phyloP scores from a whole-genome alignment of 2,797 vertebrate species.

The Lycodopsis pacificus region DNA sequence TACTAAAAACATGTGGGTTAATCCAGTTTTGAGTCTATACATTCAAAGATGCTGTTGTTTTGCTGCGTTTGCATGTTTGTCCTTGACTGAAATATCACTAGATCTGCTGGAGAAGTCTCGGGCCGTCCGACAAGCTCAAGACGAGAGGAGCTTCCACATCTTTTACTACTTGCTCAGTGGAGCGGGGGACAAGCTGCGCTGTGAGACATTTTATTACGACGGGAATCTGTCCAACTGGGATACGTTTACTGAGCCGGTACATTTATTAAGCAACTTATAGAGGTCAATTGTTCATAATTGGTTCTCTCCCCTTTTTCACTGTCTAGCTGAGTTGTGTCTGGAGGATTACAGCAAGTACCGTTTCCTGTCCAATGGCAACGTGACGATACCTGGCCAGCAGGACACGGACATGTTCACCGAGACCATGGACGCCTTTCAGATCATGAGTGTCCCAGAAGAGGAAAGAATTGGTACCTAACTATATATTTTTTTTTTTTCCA shows the following conservation, averaged over 20 bases:
- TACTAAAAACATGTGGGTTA: not conserved
- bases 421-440: constrained; percentile 95
- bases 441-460: constrained; percentile 96
- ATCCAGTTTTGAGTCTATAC: not conserved
- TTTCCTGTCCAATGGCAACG: constrained; percentile 95
- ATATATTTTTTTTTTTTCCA: not conserved
- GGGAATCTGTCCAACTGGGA: not conserved
- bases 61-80: not conserved
- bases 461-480: constrained; percentile 79
- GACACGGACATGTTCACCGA: constrained; percentile 97
- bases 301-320: not conserved
- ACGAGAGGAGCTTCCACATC: constrained; percentile 94
- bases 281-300: not conserved
- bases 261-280: not conserved
- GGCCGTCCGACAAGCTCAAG: constrained; percentile 96
- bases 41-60: not conserved
- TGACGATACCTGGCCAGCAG: constrained; percentile 96
- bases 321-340: constrained; percentile 91
- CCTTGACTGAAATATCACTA: constrained; percentile 75
- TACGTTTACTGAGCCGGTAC: not conserved
- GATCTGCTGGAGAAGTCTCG: constrained; percentile 98
- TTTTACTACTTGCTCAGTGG: constrained; percentile 97
- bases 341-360: constrained; percentile 96
- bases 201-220: constrained; percentile 82
- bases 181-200: constrained; percentile 92